Evolutionary conservation across 2,888 invertebrate genomes (phyloP), one percentile per base, ranked within the genome.

Genomic region (Synergus itoensis): DNA sequence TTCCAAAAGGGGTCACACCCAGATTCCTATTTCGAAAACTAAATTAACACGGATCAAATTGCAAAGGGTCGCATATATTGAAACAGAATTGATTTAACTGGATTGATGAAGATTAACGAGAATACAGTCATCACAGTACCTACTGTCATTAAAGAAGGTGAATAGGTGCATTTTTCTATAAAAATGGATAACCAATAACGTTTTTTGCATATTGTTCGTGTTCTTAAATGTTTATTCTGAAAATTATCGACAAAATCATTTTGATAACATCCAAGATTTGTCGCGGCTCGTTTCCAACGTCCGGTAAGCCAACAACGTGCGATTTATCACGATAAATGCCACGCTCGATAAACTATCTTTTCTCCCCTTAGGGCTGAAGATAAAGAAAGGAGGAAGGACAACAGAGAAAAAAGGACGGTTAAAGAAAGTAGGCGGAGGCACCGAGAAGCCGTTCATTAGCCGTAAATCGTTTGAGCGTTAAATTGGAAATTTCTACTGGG

Each of bases 401-500:
- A 73, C 76, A 78, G 65, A 76, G 78, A 60, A 79, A 78, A 77
- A 75, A 64, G 76, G 77, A 77, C 64, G 53, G 76, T 75, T 28
- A 41, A 21, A 63, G 53, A 77, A 41, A 62, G 48, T 36, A 48
- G 67, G 36, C 21, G 48, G 45, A 63, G 62, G 73, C 40, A 45
- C 62, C 73, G 48, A 73, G 45, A 63, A 78, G 73, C 73, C 73
- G 48, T 80, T 77, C 80, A 64, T 80, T 80, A 80, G 63, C 65
- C 64, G 69, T 77, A 77, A 80, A 77, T 80, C 77, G 77, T 45
- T 80, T 80, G 57, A 63, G 80, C 77, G 77, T 77, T 77, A 80
- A 77, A 80, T 80, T 80, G 80, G 75, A 80, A 80, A 80, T 80
- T 77, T 80, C 75, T 77, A 63, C 63, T 53, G 16, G 53, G 73